Evolutionary conservation across 2,113 vertebrate genomes (phyloP).

Genomic region (Mastomys coucha): DNA sequence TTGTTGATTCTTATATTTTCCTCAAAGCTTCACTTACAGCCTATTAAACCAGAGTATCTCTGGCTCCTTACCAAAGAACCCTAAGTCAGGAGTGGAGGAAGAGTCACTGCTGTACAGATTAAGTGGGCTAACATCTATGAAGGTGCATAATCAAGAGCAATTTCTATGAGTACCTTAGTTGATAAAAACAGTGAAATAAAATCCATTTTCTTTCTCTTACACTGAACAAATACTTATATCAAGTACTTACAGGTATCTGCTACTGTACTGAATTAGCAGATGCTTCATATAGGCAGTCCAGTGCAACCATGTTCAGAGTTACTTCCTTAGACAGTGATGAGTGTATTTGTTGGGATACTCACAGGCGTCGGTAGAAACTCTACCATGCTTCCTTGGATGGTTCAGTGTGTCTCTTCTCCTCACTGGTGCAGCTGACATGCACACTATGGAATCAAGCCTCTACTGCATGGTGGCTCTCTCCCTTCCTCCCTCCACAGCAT

Average conservation of each 20-base stretch:
- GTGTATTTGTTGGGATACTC: neutral
- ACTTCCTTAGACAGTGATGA: neutral
- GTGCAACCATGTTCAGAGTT: neutral
- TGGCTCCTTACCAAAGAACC: neutral
- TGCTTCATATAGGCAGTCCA: neutral
- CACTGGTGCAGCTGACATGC: neutral
- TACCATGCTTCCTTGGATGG: neutral
- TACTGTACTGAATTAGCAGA: slow-evolving; percentile 25
- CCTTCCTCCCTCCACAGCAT: neutral
- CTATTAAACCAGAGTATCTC: neutral
- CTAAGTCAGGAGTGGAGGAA: neutral
- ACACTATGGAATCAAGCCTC: neutral
- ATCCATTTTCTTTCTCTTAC: neutral
- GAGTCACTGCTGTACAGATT: neutral
- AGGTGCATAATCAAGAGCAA: neutral
- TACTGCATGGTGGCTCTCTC: neutral
- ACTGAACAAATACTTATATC: slow-evolving; percentile 26
- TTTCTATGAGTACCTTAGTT: neutral
- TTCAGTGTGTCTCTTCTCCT: neutral
- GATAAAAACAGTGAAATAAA: slow-evolving; percentile 28
- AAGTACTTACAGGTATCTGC: neutral
- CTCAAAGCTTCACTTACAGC: neutral
- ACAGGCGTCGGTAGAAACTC: too few species aligned
- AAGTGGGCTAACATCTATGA: neutral
- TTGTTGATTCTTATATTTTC: neutral